Base-by-base conservation (phyloP, 2,888 invertebrate genomes). In the Cosmia pyralina region DNA sequence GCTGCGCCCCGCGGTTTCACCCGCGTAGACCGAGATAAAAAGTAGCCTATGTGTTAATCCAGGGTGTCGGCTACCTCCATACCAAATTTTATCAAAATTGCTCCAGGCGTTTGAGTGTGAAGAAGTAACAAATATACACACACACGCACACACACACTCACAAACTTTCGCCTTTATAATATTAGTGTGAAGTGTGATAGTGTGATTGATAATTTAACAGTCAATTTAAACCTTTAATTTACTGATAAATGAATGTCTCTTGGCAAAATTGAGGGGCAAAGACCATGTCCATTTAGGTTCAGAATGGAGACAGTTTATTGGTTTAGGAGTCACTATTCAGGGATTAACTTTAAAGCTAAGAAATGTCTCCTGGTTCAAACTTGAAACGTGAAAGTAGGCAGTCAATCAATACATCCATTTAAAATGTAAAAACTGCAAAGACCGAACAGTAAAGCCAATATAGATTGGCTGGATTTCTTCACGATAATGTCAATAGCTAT, bases 191-290 rank as follows among this genome's bases (percentile, higher is more conserved):
- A n/a, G n/a, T n/a, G n/a, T n/a, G n/a, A n/a, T n/a, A n/a, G n/a
- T n/a, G n/a, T n/a, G n/a, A n/a, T 81, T 72, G 55, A 48, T 65
- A 70, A 69, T 28, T 57, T 68, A 69, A 65, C 44, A 63, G 22
- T 63, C 22, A 55, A 69, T 46, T 69, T 62, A n/a, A 60, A 70
- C 17, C 17, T 50, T 62, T 69, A 65, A 77, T 72, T 70, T 84
- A 70, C 50, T 34, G 57, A 34, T 67, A 59, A 66, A 82, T 82
- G 28, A 78, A 82, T 82, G 83, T 78, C 58, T 57, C 11, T 72
- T 67, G 50, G 71, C 59, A 28, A 68, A 71, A 82, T 69, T 71
- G 57, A 63, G 17, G 71, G 71, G 63, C 55, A 67, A 70, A 70
- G 70, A 67, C 53, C 78, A 66, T 53, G 60, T 38, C 53, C 3